A percentile compares a stretch with the other conserved stretches of the same genome.
Conservation (phyloP, 2,888 invertebrate species). For the Adelphocoris suturalis region DNA sequence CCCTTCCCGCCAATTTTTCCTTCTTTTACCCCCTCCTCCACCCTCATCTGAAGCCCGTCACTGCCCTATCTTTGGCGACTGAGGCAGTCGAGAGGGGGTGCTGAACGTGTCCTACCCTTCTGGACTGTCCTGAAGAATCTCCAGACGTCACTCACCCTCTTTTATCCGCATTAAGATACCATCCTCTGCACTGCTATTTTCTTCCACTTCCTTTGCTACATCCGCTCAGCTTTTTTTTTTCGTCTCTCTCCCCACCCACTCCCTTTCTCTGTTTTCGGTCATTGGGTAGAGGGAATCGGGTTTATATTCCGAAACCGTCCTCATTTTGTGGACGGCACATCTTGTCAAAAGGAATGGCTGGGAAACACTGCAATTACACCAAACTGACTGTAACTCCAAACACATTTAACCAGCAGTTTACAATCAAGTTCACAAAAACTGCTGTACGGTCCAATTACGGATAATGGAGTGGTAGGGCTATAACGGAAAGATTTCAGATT, state of each 20-base stretch:
- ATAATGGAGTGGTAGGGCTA: too few relatives aligned
- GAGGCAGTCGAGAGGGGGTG: neutral
- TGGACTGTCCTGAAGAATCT: slow-evolving; percentile 52
- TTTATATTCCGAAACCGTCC: slow-evolving; percentile 24
- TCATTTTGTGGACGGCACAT: neutral
- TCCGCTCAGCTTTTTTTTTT: slow-evolving; percentile 46
- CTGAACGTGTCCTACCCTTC: slow-evolving; percentile 45
- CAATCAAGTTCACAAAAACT: too few relatives aligned
- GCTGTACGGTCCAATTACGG: too few relatives aligned
- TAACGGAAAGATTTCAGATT: too few relatives aligned
- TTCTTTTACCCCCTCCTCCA: neutral
- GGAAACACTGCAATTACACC: too few relatives aligned
- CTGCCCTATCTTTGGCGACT: slow-evolving; percentile 34
- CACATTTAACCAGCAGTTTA: too few relatives aligned
- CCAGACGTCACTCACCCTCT: slow-evolving; percentile 55
- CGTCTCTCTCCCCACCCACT: too few relatives aligned
- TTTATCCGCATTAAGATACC: slow-evolving; percentile 61
- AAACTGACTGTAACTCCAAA: too few relatives aligned
- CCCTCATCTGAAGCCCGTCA: neutral
- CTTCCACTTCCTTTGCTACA: slow-evolving; percentile 61
- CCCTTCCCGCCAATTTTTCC: slow-evolving; percentile 48
- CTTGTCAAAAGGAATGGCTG: neutral
- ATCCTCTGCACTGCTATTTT: slow-evolving; percentile 60
- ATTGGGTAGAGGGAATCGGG: slow-evolving; percentile 27
- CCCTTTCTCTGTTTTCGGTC: slow-evolving; percentile 36